Evolutionary conservation across 35 echinoderm and acorn worm genomes (phyloP).

Genomic region (Strongylocentrotus purpuratus): DNA sequence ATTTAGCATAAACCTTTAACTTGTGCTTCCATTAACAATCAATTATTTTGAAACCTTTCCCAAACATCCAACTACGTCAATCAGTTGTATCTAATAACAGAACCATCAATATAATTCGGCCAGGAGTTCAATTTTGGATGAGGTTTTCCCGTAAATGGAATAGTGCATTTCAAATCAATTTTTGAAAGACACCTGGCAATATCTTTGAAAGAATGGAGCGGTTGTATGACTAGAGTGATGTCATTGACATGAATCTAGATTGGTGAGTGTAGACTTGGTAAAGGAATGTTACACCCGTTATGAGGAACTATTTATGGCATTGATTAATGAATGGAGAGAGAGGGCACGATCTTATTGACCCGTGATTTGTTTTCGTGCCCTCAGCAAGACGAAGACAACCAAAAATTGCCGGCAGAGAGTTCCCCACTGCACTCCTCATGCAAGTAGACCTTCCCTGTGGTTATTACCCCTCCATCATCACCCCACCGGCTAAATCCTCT

Average conservation of each 20-base stretch:
- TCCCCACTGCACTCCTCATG: neutral
- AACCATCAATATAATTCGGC: neutral
- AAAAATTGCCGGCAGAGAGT: neutral
- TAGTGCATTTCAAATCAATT: neutral
- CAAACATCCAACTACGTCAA: neutral
- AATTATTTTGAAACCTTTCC: neutral
- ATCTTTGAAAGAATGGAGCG: neutral
- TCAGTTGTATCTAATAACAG: neutral
- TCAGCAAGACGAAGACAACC: neutral
- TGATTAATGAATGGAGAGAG: neutral
- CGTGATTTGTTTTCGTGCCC: slow-evolving; percentile 1
- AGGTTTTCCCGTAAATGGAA: neutral
- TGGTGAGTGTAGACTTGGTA: neutral
- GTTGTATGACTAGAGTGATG: neutral
- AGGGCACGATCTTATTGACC: neutral
- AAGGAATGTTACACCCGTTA: neutral
- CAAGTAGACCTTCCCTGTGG: neutral
- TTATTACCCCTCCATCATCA: slow-evolving; percentile 24
- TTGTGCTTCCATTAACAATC: too few species aligned
- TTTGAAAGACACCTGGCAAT: neutral
- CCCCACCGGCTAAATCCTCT: slow-evolving; percentile 7
- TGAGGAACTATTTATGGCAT: slow-evolving; percentile 11
- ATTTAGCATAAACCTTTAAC: too few species aligned
- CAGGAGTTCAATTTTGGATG: neutral
- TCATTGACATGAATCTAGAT: neutral